phyloP scores from a whole-genome alignment of 1,140 invertebrate genomes.

The Holcopasites calliopsidis region DNA sequence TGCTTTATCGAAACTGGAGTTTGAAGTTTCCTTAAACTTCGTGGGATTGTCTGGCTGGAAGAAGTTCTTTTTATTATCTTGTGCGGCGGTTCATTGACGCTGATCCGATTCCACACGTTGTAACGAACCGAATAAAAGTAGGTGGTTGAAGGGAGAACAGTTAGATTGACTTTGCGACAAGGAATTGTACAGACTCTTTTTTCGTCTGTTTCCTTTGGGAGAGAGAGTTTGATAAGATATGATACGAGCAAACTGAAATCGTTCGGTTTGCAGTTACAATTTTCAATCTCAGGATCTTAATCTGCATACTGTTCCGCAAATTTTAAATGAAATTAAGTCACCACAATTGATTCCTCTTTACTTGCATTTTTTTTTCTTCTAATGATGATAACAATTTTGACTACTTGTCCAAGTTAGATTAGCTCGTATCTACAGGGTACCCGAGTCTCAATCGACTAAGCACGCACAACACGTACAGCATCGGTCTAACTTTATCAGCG shows the following conservation, averaged over 20 bases:
- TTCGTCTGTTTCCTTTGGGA: not conserved
- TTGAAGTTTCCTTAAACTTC: not conserved
- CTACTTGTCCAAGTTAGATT: too few species aligned
- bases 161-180: not conserved
- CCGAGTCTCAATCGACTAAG: not conserved
- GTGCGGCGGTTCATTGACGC: not conserved
- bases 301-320: too few species aligned
- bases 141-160: not conserved
- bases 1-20: not conserved
- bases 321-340: too few species aligned
- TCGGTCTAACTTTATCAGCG: not conserved
- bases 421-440: not conserved
- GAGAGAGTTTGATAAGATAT: not conserved
- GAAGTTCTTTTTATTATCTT: not conserved
- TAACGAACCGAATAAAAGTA: slow-evolving; percentile 4
- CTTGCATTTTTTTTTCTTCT: too few species aligned
- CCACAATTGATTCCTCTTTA: too few species aligned
- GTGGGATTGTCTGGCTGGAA: not conserved
- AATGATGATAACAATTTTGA: too few species aligned
- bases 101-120: not conserved
- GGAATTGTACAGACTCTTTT: not conserved
- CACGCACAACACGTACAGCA: not conserved
- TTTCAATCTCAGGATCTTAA: not conserved
- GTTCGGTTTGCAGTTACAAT: slow-evolving; percentile 6
- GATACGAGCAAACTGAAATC: not conserved